Percentiles rank a stretch among this genome's conserved stretches.
Conservation (phyloP, 2,888 invertebrate species). For the Rhodophaea formosa region DNA sequence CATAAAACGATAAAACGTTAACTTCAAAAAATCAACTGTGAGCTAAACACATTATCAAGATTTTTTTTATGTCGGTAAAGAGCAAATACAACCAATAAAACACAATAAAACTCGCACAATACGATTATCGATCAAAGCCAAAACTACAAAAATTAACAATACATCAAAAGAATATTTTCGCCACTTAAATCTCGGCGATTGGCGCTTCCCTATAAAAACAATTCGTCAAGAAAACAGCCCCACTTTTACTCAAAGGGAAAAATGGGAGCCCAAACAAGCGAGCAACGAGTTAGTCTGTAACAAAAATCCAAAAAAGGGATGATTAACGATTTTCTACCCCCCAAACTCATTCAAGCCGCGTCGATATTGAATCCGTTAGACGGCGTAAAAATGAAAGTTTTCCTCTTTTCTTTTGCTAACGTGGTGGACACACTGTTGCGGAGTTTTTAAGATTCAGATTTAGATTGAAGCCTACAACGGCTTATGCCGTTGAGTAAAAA, state of each 20-base stretch:
- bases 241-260: conserved; percentile 74
- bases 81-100: background rate
- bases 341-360: conserved; percentile 77
- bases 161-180: conserved; percentile 14
- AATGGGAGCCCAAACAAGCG: conserved; percentile 77
- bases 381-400: conserved; percentile 79
- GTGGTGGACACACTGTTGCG: conserved; percentile 46
- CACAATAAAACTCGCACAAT: background rate
- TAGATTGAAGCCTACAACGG: too few relatives aligned
- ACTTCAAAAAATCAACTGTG: background rate
- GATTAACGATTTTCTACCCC: conserved; percentile 79
- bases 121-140: conserved; percentile 10
- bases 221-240: conserved; percentile 74
- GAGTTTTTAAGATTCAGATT: background rate
- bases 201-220: conserved; percentile 70
- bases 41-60: background rate
- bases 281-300: conserved; percentile 80
- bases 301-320: conserved; percentile 81
- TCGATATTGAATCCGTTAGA: conserved; percentile 80
- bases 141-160: conserved; percentile 13
- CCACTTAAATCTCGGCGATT: conserved; percentile 27
- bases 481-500: too few relatives aligned
- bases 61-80: background rate
- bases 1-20: too few relatives aligned
- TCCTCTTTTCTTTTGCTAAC: conserved; percentile 64